These are phyloP conservation scores for Dinothrombium tinctorium DNA, from an alignment of 1,140 invertebrate genomes.

Conservation along the genomic window DNA sequence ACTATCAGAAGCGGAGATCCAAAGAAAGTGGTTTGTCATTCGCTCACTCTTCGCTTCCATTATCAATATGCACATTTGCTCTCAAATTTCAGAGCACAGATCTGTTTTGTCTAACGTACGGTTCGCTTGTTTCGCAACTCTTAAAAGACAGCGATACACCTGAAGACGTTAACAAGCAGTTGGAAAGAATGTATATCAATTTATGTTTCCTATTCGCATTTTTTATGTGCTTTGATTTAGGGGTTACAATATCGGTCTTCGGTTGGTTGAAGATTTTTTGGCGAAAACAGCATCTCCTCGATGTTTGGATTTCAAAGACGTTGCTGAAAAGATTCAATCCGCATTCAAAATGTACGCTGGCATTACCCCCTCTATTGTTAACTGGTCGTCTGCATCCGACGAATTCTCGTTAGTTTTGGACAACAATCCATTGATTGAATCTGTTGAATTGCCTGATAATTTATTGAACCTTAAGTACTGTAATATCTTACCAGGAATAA, in stretches of 20 bases:
- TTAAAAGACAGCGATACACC: constrained; percentile 91
- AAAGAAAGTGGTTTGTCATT: too few species aligned
- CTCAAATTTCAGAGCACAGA: constrained; percentile 44
- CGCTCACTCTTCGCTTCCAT: too few species aligned
- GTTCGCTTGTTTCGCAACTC: constrained; percentile 83
- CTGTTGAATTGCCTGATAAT: constrained; percentile 86
- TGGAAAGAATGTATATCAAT: constrained; percentile 42
- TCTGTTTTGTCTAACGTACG: constrained; percentile 89
- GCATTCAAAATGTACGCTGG: constrained; percentile 75
- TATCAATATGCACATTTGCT: too few species aligned
- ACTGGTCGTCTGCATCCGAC: constrained; percentile 77
- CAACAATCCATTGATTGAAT: constrained; percentile 86
- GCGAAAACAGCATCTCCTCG: constrained; percentile 65
- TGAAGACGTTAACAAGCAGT: constrained; percentile 83
- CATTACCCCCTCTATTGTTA: constrained; percentile 64
- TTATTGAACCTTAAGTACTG: constrained; percentile 68
- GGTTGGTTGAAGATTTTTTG: constrained; percentile 91
- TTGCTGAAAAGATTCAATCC: constrained; percentile 77
- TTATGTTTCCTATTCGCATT: neutral
- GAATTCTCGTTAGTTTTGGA: constrained; percentile 93
- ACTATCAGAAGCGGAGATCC: too few species aligned
- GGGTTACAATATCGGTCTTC: constrained; percentile 93
- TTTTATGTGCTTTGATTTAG: constrained; percentile 16
- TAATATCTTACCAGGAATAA: constrained; percentile 74
- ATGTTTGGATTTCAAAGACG: constrained; percentile 87